phyloP scores from a whole-genome alignment of 2,888 invertebrate genomes.

The Xestia c-nigrum region DNA sequence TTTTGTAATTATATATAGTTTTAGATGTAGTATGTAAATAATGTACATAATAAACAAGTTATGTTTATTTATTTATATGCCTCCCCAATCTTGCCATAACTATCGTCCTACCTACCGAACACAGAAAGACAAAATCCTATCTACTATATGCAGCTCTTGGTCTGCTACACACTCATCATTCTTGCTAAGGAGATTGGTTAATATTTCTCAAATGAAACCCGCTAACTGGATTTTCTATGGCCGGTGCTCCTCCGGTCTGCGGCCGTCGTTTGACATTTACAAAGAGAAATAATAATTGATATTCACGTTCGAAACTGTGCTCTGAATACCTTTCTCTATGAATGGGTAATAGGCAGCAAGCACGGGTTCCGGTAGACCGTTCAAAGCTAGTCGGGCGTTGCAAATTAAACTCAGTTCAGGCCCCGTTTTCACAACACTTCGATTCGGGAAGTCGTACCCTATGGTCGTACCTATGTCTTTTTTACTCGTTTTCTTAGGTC shows the following conservation, averaged over 20 bases:
- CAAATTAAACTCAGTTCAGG: conserved; percentile 63
- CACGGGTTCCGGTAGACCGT: neutral
- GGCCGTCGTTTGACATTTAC: neutral
- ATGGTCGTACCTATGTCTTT: too few species aligned
- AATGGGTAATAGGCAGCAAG: neutral
- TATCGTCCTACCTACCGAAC: too few species aligned
- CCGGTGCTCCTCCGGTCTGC: neutral
- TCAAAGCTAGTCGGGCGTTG: conserved; percentile 43
- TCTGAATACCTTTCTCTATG: neutral
- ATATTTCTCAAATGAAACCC: neutral
- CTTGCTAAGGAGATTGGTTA: neutral
- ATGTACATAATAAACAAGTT: too few species aligned
- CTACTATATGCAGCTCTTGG: neutral
- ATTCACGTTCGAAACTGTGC: neutral
- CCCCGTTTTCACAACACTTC: too few species aligned
- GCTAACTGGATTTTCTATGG: neutral
- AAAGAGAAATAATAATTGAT: neutral
- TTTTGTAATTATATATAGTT: too few species aligned
- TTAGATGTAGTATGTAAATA: too few species aligned
- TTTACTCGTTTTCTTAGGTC: too few species aligned
- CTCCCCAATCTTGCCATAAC: too few species aligned
- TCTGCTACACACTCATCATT: neutral
- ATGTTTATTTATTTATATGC: too few species aligned
- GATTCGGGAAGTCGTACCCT: too few species aligned
- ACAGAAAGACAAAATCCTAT: neutral